phyloP scores from a whole-genome alignment of 2,113 vertebrate genomes.

The Pseudonaja textilis region DNA sequence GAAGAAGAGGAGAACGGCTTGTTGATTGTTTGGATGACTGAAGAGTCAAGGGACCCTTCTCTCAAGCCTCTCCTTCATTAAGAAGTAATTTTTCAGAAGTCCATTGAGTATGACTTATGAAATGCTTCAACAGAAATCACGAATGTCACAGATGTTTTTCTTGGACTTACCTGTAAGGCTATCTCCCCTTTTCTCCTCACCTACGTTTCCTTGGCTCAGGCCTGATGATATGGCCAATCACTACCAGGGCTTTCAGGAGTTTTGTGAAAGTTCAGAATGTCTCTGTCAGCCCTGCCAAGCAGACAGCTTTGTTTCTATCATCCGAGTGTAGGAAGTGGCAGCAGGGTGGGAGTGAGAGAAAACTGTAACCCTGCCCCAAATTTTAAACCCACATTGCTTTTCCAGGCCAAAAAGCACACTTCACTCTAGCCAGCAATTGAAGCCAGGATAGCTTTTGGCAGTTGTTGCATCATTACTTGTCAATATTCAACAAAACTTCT shows the following conservation, averaged over 20 bases:
- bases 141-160: background rate
- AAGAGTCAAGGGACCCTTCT: no score
- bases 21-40: background rate
- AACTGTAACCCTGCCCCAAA: slow-evolving; percentile 5
- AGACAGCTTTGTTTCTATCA: background rate
- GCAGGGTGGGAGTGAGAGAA: slow-evolving; percentile 11
- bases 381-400: background rate
- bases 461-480: slow-evolving; percentile 49
- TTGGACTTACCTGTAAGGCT: background rate
- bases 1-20: background rate
- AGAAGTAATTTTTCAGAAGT: background rate
- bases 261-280: background rate
- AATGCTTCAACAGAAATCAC: background rate
- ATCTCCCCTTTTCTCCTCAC: background rate
- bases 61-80: background rate
- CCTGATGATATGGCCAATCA: background rate
- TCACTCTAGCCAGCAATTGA: slow-evolving; percentile 40
- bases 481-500: slow-evolving; percentile 53
- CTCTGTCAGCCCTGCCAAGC: background rate
- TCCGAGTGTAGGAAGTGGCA: background rate
- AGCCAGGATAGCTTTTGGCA: slow-evolving; percentile 33
- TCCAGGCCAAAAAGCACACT: slow-evolving; percentile 31
- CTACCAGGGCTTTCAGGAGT: background rate
- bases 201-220: background rate
- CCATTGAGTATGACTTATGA: background rate